phyloP scores from a whole-genome alignment of 2,888 invertebrate species.

The Parnassius glacialis region DNA sequence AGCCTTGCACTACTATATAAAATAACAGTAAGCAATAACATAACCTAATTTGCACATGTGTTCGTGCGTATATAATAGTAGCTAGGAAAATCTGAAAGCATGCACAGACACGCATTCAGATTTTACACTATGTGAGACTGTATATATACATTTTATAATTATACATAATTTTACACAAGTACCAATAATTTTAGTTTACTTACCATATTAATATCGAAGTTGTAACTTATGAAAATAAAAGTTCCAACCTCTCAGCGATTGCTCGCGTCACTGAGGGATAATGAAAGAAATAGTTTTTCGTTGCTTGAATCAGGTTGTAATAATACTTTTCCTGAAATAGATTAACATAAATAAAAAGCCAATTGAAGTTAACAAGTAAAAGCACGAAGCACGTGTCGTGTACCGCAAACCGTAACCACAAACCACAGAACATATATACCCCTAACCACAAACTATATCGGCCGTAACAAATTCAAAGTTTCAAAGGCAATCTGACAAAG shows the following conservation, averaged over 20 bases:
- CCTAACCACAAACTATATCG: too few relatives aligned
- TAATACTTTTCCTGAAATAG: too few relatives aligned
- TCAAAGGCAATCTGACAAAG: too few relatives aligned
- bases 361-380: too few relatives aligned
- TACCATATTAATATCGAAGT: constrained; percentile 53
- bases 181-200: constrained; percentile 30
- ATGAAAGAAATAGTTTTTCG: too few relatives aligned
- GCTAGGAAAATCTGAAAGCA: too few relatives aligned
- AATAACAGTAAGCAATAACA: constrained; percentile 28
- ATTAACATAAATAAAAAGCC: too few relatives aligned
- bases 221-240: constrained; percentile 15
- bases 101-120: background rate
- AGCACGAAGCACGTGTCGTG: too few relatives aligned
- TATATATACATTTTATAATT: background rate
- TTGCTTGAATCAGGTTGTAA: background rate
- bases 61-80: background rate
- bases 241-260: constrained; percentile 75
- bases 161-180: background rate
- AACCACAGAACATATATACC: too few relatives aligned
- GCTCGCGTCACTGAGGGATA: constrained; percentile 78
- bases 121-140: background rate
- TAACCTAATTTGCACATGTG: constrained; percentile 40
- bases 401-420: too few relatives aligned
- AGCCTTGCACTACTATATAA: too few relatives aligned
- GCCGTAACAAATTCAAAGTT: too few relatives aligned